phyloP scores from a whole-genome alignment of 1,140 invertebrate species.

The Venturia canescens region DNA sequence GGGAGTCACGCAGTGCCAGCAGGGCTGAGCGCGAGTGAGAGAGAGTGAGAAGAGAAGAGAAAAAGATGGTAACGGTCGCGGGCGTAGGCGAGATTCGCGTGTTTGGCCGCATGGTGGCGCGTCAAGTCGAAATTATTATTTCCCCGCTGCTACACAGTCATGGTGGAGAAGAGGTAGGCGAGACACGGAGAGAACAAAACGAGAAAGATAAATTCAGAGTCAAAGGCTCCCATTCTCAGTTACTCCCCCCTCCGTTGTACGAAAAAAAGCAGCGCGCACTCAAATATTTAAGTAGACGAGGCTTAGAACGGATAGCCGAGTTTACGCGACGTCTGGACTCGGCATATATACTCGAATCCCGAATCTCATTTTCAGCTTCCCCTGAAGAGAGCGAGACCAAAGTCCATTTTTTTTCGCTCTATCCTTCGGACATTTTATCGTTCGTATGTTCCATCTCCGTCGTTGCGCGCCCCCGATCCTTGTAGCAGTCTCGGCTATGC shows the following conservation, averaged over 20 bases:
- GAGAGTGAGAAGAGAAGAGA: constrained; percentile 6
- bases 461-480: constrained; percentile 31
- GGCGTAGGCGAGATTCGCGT: constrained; percentile 73
- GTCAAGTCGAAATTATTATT: constrained; percentile 47
- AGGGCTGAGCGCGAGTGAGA: constrained; percentile 35
- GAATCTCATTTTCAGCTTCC: constrained; percentile 50
- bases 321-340: constrained; percentile 58
- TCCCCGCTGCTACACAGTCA: background rate
- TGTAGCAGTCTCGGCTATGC: background rate
- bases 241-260: too few species aligned
- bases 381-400: background rate
- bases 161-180: constrained; percentile 22
- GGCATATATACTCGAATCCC: constrained; percentile 58
- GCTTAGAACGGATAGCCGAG: constrained; percentile 3
- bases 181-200: background rate
- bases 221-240: constrained; percentile 29
- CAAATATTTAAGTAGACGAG: background rate
- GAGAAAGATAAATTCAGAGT: constrained; percentile 11
- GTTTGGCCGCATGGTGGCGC: constrained; percentile 71
- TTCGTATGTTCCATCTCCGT: background rate
- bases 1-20: constrained; percentile 14
- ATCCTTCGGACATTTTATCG: background rate
- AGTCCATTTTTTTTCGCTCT: constrained; percentile 27
- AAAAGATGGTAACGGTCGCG: constrained; percentile 51
- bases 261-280: too few species aligned